Evolutionary conservation across 2,797 vertebrate species (phyloP).

Genomic region (Hephaestus fuliginosus): DNA sequence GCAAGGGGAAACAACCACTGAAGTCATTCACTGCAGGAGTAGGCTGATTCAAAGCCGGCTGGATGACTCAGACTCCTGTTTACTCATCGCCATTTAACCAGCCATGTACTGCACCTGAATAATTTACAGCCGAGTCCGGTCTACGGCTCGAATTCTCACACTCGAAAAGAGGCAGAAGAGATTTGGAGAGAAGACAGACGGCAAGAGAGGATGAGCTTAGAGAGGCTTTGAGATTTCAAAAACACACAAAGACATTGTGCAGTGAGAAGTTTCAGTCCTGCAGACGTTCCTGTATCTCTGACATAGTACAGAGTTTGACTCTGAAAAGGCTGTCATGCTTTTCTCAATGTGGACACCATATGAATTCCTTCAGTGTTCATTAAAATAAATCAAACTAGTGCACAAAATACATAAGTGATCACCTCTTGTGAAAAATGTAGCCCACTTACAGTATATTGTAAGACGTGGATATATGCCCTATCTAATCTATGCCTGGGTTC

Average conservation of each 20-base stretch:
- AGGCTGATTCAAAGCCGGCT: conserved; percentile 55
- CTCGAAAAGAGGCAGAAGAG: conserved; percentile 20
- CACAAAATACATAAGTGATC: background rate
- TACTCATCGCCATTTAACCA: conserved; percentile 73
- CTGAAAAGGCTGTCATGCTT: background rate
- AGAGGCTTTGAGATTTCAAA: conserved; percentile 18
- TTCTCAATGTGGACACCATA: background rate
- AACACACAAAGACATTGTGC: background rate
- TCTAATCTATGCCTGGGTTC: background rate
- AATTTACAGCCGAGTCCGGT: conserved; percentile 63
- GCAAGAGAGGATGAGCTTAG: background rate
- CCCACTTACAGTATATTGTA: background rate
- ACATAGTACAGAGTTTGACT: background rate
- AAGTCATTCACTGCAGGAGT: conserved; percentile 57
- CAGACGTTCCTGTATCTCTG: background rate
- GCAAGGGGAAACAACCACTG: conserved; percentile 61
- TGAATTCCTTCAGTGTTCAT: background rate
- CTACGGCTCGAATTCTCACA: conserved; percentile 41
- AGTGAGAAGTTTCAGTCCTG: background rate
- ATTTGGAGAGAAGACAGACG: conserved; percentile 12
- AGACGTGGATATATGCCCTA: background rate
- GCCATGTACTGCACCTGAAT: conserved; percentile 69
- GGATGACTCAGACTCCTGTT: conserved; percentile 78
- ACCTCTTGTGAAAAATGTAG: background rate
- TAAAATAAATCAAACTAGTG: background rate